A percentile compares a stretch with the other conserved stretches of the same genome.
These are phyloP conservation scores for Gibbula magus DNA, from an alignment of 2,888 invertebrate species.

Conservation along the genomic window DNA sequence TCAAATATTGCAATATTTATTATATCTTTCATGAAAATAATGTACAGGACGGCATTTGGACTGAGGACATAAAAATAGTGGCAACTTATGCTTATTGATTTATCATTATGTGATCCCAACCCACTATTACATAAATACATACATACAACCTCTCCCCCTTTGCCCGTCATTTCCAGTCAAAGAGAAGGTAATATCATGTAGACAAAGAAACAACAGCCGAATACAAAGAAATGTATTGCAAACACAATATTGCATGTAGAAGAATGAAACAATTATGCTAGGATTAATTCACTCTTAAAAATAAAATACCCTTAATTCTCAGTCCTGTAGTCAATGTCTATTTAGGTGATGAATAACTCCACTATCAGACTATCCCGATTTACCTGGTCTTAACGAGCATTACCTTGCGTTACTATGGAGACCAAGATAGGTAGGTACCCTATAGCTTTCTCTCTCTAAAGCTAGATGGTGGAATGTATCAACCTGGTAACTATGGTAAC, in stretches of 20 bases:
- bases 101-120: not conserved
- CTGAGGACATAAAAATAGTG: not conserved
- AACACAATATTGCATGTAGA: conserved; percentile 32
- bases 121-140: too few relatives aligned
- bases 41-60: conserved; percentile 17
- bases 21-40: not conserved
- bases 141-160: not conserved
- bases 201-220: conserved; percentile 23
- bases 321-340: not conserved
- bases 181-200: conserved; percentile 18
- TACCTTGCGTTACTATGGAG: too few relatives aligned
- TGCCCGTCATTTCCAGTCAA: not conserved
- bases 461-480: conserved; percentile 9
- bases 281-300: conserved; percentile 10
- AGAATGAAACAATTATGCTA: conserved; percentile 25
- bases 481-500: not conserved
- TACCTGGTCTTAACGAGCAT: too few relatives aligned
- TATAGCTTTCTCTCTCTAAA: too few relatives aligned
- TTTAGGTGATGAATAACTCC: not conserved
- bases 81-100: not conserved
- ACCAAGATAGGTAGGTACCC: too few relatives aligned
- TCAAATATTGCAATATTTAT: not conserved
- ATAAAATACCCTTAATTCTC: not conserved
- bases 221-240: conserved; percentile 30
- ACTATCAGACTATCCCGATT: too few relatives aligned